These are phyloP conservation scores for Drosophila bocki DNA, from an alignment of 1,140 invertebrate genomes.

Conservation along the genomic window DNA sequence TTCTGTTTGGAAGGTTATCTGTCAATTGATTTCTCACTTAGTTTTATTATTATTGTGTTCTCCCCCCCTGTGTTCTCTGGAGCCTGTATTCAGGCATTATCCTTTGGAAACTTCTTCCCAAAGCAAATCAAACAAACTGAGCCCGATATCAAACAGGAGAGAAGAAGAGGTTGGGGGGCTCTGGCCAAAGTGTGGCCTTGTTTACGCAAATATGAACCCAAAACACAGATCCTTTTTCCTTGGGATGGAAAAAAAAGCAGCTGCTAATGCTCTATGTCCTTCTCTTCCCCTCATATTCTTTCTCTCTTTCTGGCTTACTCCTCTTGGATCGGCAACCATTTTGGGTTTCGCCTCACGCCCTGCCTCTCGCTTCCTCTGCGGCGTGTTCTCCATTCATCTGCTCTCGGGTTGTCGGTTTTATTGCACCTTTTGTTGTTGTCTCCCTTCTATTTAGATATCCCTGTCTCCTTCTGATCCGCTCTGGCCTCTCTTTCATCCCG, in stretches of 20 bases:
- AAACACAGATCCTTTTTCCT: conserved; percentile 28
- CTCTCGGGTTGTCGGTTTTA: conserved; percentile 63
- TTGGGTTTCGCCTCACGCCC: conserved; percentile 71
- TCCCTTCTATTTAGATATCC: conserved; percentile 1
- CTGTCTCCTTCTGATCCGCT: conserved; percentile 27
- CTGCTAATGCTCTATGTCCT: conserved; percentile 17
- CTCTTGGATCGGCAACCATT: conserved; percentile 58
- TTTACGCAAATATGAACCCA: conserved; percentile 53
- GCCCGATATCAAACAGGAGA: conserved; percentile 38
- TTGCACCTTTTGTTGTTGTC: conserved; percentile 74
- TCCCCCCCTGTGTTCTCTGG: conserved; percentile 6
- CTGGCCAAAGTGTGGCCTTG: conserved; percentile 62
- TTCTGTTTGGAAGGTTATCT: conserved; percentile 22
- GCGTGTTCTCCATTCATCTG: conserved; percentile 44
- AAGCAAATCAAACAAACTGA: conserved; percentile 31
- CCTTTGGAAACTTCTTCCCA: conserved; percentile 2
- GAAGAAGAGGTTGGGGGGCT: not conserved
- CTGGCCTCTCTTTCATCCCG: conserved; percentile 28
- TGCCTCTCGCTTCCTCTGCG: conserved; percentile 44
- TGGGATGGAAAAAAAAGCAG: conserved; percentile 25
- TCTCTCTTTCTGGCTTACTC: not conserved
- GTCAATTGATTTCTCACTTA: conserved; percentile 45
- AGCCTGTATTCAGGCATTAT: conserved; percentile 10
- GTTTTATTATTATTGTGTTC: conserved; percentile 12
- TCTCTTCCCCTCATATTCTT: not conserved